Base-by-base conservation (phyloP, 2,797 vertebrate genomes). In the Argyrosomus regius region DNA sequence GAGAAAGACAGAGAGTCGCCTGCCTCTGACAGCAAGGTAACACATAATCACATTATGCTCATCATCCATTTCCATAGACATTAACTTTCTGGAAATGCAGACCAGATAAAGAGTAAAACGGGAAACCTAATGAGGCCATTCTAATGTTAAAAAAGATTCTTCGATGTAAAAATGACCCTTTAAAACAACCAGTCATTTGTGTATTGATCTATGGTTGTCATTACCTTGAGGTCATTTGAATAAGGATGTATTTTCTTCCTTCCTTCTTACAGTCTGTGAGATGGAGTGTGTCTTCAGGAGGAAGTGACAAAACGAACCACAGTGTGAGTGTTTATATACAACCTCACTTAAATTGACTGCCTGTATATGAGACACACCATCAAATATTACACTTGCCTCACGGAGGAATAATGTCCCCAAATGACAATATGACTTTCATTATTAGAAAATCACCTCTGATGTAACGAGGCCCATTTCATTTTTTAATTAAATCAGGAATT, bases 1-100 rank as follows among this genome's bases (percentile, higher is more conserved):
- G 97, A 98, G 65, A 98, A 98, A 90, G 98, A 99, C 85, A 96
- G 98, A 90, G 98, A 99, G 58, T 98, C 95, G 0, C 97, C 96
- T n/a, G 95, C 97, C 78, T 94, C 95, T 0, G 98, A 99, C 83
- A 96, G 95, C 95, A 99, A 99, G 97, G 98, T 99, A 88, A 95
- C 88, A 54, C 3, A 59, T 74, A n/a, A 24, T 5, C 1, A 41
- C 31, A 43, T 57, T 18, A 24, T 1, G 3, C 39, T 72, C 57
- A 45, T 68, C 76, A 61, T 43, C 74, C 84, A 78, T 86, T 69
- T 61, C 76, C 80, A 86, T 26, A 46, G 12, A 67, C 48, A 76
- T 85, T 72, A 26, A 84, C 74, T 75, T 62, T 61, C 69, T 74
- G 56, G 63, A 74, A 78, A 75, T 69, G 43, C 31, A 54, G 20